Base-by-base conservation (phyloP, 2,113 vertebrate species). In the Albula goreensis region DNA sequence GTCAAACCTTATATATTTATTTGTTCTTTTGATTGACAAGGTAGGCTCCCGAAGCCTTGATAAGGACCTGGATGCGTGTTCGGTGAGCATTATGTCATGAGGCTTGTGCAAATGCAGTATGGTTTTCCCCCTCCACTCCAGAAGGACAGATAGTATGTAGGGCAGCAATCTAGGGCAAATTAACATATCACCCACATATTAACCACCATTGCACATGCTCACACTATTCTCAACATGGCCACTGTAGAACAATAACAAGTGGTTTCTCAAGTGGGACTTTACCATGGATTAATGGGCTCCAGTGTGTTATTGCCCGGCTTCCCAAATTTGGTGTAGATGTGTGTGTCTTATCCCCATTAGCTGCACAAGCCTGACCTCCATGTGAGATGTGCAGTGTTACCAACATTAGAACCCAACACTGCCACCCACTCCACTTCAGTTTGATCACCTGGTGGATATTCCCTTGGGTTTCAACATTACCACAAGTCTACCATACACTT, bases 81-180 rank as follows among this genome's bases (percentile, higher is more conserved):
- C 56, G 17, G 2, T 19, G 2, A 5, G 60, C 5, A 66, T 19
- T 60, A 60, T 56, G 6, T 15, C 12, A 12, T 60, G 3, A 60
- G 57, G 3, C 4, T 56, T 5, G 63, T n/a, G n/a, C 17, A 70
- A 70, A 17, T 4, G 22, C 19, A 70, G 63, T 4, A 70, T 50
- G 22, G 19, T 25, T 31, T 60, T 6, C 80, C 52, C 77, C 6
- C 52, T n/a, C 3, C 17, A 48, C 13, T 48, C 60, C 60, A 48
- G 86, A 9, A 7, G 78, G 83, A 31, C 78, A 85, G 41, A 84
- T 89, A 84, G 85, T 74, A 89, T 88, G 60, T 89, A 56, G 88
- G 88, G 3, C 86, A 87, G 70, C 10, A 15, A 87, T 85, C 15
- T 82, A 79, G 57, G 48, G 31, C 83, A 83, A 81, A 85, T 89